Conservation (phyloP, 2,113 vertebrate genomes). For the Ailuropoda melanoleuca region DNA sequence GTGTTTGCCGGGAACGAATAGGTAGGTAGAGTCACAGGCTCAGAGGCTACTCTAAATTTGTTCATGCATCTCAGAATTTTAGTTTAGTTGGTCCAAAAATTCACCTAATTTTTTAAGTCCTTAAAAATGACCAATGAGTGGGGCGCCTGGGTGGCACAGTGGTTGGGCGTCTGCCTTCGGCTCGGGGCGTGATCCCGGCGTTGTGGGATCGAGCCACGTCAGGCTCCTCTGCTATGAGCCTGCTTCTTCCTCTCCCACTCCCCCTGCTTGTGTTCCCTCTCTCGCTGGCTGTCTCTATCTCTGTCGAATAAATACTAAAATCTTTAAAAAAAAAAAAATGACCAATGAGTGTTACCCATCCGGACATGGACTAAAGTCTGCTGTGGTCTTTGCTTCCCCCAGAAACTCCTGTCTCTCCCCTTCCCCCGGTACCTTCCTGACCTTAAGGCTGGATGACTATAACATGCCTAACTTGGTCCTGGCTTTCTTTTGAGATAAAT, state of each 20-base stretch:
- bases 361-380: not conserved
- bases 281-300: too few relatives aligned
- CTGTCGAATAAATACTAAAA: too few relatives aligned
- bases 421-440: constrained; percentile 22
- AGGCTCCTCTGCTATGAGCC: too few relatives aligned
- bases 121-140: not conserved
- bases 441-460: constrained; percentile 44
- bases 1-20: not conserved
- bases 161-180: too few relatives aligned
- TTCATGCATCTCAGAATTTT: not conserved
- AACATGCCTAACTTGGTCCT: constrained; percentile 58
- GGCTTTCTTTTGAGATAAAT: constrained; percentile 70
- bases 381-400: not conserved
- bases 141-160: too few relatives aligned
- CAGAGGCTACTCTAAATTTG: constrained; percentile 1
- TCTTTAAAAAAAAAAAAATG: too few relatives aligned
- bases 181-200: too few relatives aligned
- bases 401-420: not conserved
- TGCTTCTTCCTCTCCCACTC: too few relatives aligned
- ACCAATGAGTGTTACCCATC: not conserved
- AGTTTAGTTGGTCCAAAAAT: not conserved
- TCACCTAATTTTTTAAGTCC: constrained; percentile 9
- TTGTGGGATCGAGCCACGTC: too few relatives aligned
- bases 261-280: too few relatives aligned
- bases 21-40: not conserved